A percentile compares a stretch with the other conserved stretches of the same genome.
These are phyloP conservation scores for Carlito syrichta DNA, from an alignment of 2,113 vertebrate genomes.

Conservation along the genomic window DNA sequence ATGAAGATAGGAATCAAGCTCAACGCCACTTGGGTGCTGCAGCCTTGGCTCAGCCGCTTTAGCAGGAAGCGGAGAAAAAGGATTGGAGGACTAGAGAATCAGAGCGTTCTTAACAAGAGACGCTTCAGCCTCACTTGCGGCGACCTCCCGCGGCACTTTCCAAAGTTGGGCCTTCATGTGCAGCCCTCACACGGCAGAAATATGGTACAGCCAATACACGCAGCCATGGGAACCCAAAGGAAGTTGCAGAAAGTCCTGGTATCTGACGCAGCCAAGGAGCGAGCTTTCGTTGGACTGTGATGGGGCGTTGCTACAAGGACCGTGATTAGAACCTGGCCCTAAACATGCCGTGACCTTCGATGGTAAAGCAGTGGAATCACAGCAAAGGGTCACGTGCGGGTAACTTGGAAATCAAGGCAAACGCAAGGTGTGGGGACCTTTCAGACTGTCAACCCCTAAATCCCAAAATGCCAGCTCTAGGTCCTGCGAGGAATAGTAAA, in stretches of 20 bases:
- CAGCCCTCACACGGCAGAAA: neutral
- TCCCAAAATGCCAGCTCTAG: neutral
- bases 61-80: neutral
- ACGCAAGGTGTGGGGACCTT: neutral
- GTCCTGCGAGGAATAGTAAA: neutral
- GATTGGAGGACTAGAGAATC: neutral
- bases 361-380: neutral
- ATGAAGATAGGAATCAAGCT: neutral
- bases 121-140: neutral
- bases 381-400: neutral
- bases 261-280: neutral
- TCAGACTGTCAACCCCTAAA: neutral
- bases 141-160: neutral
- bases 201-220: neutral
- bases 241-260: neutral
- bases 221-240: neutral
- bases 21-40: neutral
- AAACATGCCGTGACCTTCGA: neutral
- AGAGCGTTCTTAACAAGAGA: neutral
- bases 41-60: neutral
- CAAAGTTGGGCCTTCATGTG: neutral
- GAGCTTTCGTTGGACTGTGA: neutral
- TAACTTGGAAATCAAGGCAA: neutral
- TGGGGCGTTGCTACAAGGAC: neutral
- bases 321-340: neutral